phyloP scores from a whole-genome alignment of 2,113 vertebrate species.

The Prietella phreatophila region DNA sequence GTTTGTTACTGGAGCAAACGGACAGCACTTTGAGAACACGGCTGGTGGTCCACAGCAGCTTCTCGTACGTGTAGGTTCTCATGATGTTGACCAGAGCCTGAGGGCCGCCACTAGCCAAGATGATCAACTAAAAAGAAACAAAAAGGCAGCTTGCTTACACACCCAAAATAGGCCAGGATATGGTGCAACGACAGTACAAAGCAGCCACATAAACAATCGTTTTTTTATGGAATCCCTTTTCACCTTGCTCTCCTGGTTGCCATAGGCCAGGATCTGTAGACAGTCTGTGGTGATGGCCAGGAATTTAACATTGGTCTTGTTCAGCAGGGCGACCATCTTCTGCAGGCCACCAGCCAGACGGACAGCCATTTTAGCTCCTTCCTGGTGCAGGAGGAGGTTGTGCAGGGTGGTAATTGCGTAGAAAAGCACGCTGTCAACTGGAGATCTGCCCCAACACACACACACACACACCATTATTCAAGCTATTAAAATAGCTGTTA shows the following conservation, averaged over 20 bases:
- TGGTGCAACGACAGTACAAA: not conserved
- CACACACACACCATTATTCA: not conserved
- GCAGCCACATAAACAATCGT: not conserved
- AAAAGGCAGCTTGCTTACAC: not conserved
- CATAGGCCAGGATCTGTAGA: constrained; percentile 97
- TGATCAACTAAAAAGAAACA: constrained; percentile 81
- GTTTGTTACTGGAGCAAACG: constrained; percentile 98
- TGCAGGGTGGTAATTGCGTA: constrained; percentile 98
- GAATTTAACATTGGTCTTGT: constrained; percentile 98
- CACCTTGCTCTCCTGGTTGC: constrained; percentile 99
- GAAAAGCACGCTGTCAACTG: constrained; percentile 95
- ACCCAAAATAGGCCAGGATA: not conserved
- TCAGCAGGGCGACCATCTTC: constrained; percentile 97
- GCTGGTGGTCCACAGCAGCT: constrained; percentile 98
- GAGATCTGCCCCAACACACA: constrained; percentile 75
- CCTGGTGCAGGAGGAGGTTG: constrained; percentile 95
- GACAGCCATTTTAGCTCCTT: constrained; percentile 98
- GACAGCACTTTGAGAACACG: constrained; percentile 97
- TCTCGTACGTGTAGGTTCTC: constrained; percentile 98
- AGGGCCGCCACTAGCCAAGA: constrained; percentile 95
- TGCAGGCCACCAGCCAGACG: constrained; percentile 94
- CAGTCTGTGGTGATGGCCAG: constrained; percentile 98
- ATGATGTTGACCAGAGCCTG: constrained; percentile 98
- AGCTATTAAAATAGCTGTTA: not conserved
- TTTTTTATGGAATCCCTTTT: not conserved